A percentile compares a stretch with the other conserved stretches of the same genome.
phyloP scores from a whole-genome alignment of 2,888 invertebrate genomes.

The Eumerus sabulonum region DNA sequence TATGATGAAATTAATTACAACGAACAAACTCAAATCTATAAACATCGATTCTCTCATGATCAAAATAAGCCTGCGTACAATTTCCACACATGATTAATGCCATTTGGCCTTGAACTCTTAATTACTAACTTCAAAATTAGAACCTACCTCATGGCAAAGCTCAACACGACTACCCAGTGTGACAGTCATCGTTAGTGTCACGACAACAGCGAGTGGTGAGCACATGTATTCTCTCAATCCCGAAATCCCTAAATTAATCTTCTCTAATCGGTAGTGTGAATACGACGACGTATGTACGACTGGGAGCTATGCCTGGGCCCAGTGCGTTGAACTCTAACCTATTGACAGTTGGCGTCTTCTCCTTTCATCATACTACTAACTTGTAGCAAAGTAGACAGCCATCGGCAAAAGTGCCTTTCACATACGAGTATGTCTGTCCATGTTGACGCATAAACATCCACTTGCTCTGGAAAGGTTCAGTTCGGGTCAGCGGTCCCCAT shows the following conservation, averaged over 20 bases:
- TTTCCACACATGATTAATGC: conserved; percentile 26
- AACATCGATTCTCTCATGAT: conserved; percentile 25
- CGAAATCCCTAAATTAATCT: conserved; percentile 49
- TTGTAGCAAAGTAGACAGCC: conserved; percentile 20
- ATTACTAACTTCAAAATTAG: conserved; percentile 11
- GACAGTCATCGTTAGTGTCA: conserved; percentile 28
- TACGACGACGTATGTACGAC: too few relatives aligned
- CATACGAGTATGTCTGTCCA: conserved; percentile 22
- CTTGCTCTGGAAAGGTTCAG: conserved; percentile 53
- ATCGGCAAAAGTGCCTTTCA: conserved; percentile 61
- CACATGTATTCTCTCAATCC: conserved; percentile 38
- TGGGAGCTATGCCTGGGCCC: not conserved
- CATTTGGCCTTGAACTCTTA: conserved; percentile 46
- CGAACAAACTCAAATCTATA: conserved; percentile 13
- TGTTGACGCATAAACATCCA: conserved; percentile 33
- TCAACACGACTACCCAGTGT: conserved; percentile 11
- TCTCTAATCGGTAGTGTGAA: conserved; percentile 44
- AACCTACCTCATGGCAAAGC: not conserved
- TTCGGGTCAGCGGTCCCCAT: conserved; percentile 55
- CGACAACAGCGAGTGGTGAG: not conserved
- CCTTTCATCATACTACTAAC: too few relatives aligned
- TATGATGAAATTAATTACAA: not conserved
- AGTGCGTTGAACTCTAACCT: conserved; percentile 57
- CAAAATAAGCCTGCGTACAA: conserved; percentile 1
- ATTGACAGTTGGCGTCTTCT: conserved; percentile 55